These are phyloP conservation scores for Otus sunia DNA, from an alignment of 2,113 vertebrate species.

Conservation along the genomic window DNA sequence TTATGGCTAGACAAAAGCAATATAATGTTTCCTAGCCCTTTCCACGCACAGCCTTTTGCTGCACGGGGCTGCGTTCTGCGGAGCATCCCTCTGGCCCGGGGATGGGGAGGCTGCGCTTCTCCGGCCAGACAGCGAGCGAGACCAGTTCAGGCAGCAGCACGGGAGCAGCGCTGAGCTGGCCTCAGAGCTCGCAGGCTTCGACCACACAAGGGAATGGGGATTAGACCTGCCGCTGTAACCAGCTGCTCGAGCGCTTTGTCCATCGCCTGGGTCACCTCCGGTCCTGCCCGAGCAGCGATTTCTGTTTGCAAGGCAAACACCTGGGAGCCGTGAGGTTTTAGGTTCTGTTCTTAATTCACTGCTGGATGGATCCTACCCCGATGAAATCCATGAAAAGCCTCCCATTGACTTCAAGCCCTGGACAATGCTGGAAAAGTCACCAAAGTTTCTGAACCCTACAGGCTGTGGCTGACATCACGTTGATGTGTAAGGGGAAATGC, in stretches of 20 bases:
- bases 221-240: neutral
- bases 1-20: conserved; percentile 74
- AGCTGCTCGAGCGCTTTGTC: neutral
- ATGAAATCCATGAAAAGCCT: neutral
- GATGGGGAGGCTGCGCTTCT: neutral
- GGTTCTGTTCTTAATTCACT: neutral
- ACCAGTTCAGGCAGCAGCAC: neutral
- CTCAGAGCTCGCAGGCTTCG: neutral
- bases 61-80: neutral
- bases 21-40: conserved; percentile 61
- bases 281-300: neutral
- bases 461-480: accelerated
- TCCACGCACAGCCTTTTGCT: neutral
- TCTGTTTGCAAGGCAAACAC: neutral
- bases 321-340: neutral
- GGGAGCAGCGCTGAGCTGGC: neutral
- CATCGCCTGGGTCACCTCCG: neutral
- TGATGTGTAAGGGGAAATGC: accelerated
- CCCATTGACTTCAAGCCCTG: neutral
- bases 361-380: neutral
- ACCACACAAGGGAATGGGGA: neutral
- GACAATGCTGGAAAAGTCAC: accelerated
- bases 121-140: neutral
- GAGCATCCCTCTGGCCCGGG: accelerated
- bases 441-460: neutral